Conservation (phyloP, 1,140 invertebrate species). For the Gryllus bimaculatus region DNA sequence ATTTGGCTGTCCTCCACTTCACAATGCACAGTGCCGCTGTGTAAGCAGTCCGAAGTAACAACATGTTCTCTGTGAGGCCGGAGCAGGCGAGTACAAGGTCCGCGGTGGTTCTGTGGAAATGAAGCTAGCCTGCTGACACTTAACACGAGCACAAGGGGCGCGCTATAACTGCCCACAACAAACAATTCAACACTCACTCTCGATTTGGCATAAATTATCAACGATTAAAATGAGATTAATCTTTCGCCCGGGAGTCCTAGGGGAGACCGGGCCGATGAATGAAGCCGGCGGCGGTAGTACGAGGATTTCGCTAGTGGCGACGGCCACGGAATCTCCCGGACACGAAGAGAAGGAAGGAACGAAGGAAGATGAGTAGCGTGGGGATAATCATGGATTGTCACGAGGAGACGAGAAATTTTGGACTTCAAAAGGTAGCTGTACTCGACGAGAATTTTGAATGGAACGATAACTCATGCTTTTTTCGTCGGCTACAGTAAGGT, state of each 20-base stretch:
- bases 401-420: too few species aligned
- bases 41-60: neutral
- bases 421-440: too few species aligned
- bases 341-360: neutral
- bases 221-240: slow-evolving; percentile 6
- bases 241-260: neutral
- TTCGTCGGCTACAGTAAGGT: too few species aligned
- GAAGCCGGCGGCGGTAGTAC: neutral
- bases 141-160: neutral
- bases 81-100: neutral
- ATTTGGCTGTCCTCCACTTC: slow-evolving; percentile 3
- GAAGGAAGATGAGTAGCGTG: neutral
- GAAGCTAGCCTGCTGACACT: neutral
- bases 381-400: too few species aligned
- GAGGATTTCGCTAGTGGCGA: too few species aligned
- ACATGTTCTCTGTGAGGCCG: neutral
- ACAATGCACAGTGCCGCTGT: slow-evolving; percentile 2
- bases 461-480: too few species aligned
- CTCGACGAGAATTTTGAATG: too few species aligned
- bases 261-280: neutral
- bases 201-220: slow-evolving; percentile 1
- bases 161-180: neutral
- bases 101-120: neutral
- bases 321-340: neutral
- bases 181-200: slow-evolving; percentile 1